A percentile compares a stretch with the other conserved stretches of the same genome.
Conservation (phyloP, 2,888 invertebrate species). For the Tubulanus polymorphus region DNA sequence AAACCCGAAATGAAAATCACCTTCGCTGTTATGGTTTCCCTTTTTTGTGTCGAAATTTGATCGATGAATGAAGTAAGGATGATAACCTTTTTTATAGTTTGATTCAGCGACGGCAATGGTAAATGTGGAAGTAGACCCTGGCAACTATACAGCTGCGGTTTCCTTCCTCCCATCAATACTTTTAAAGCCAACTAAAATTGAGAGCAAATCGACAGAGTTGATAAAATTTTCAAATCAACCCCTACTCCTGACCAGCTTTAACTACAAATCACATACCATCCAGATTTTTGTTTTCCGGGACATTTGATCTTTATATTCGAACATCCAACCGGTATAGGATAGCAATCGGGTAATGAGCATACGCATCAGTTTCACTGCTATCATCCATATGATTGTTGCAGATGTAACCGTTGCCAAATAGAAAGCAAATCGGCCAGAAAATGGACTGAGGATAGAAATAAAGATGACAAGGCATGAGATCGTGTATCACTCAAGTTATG, state of each 20-base stretch:
- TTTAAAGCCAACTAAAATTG: constrained; percentile 34
- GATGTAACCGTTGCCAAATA: no score
- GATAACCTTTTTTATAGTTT: constrained; percentile 86
- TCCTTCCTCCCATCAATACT: constrained; percentile 76
- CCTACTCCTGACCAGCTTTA: no score
- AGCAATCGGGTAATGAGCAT: constrained; percentile 80
- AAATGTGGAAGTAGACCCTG: constrained; percentile 93
- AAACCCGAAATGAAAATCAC: no score
- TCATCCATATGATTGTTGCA: constrained; percentile 66
- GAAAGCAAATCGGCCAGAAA: no score
- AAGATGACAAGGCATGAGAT: no score
- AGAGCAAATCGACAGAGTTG: no score
- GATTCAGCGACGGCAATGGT: constrained; percentile 80
- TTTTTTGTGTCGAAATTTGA: no score
- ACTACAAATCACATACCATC: constrained; percentile 62
- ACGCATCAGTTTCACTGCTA: constrained; percentile 78
- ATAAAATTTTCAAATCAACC: no score
- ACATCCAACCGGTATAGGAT: constrained; percentile 99
- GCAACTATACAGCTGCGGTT: constrained; percentile 78
- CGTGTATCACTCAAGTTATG: no score
- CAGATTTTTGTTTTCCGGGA: constrained; percentile 76
- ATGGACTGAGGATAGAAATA: no score
- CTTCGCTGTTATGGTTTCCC: no score
- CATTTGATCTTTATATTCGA: constrained; percentile 77
- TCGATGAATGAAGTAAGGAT: no score